Evolutionary conservation across 1,140 invertebrate genomes (phyloP).

Genomic region (Whitmania pigra): DNA sequence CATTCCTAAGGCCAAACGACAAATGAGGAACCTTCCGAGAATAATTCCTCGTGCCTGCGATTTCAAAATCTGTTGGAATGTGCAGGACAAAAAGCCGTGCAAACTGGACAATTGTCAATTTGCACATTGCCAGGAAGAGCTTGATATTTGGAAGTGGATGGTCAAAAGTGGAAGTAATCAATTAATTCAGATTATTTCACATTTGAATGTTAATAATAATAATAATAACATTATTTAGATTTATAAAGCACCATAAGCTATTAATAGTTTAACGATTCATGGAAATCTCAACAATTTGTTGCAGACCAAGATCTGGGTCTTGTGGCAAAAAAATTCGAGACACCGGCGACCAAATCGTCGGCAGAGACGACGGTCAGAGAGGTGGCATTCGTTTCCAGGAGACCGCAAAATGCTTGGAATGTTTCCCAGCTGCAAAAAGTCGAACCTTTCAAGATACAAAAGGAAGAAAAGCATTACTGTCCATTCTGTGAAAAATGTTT

Average conservation of each 20-base stretch:
- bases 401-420: neutral
- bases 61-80: conserved; percentile 6
- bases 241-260: too few species aligned
- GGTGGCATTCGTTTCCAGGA: too few species aligned
- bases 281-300: neutral
- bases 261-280: neutral
- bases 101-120: conserved; percentile 60
- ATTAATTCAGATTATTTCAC: neutral
- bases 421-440: neutral
- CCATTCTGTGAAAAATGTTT: neutral
- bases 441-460: neutral
- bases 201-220: neutral
- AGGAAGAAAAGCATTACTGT: conserved; percentile 11
- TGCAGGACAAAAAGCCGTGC: neutral
- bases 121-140: conserved; percentile 75
- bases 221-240: too few species aligned
- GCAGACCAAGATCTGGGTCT: neutral
- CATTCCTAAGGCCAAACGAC: neutral
- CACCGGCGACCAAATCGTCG: neutral
- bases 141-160: conserved; percentile 48
- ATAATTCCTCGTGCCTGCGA: neutral
- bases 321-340: neutral
- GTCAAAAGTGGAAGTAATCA: conserved; percentile 22
- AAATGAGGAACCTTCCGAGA: neutral
- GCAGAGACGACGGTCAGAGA: too few species aligned